A percentile compares a stretch with the other conserved stretches of the same genome.
Conservation (phyloP, 2,113 vertebrate genomes). For the Natator depressus region DNA sequence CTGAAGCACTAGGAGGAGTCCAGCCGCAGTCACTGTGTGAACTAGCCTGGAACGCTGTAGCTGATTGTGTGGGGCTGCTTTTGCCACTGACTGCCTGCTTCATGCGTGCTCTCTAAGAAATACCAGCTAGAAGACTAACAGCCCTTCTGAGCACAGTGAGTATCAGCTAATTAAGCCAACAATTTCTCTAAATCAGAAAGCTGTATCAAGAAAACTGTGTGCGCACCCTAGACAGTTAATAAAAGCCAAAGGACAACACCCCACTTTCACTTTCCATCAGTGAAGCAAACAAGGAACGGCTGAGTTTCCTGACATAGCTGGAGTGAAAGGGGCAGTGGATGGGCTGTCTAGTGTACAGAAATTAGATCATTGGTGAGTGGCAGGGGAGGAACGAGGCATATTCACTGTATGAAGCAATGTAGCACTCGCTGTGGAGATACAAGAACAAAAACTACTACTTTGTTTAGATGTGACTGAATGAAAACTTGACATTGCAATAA, state of each 20-base stretch:
- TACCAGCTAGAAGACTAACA: neutral
- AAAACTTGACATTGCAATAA: neutral
- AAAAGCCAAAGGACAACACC: neutral
- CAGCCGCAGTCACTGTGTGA: neutral
- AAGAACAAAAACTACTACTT: neutral
- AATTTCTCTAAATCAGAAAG: neutral
- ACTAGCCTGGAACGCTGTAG: neutral
- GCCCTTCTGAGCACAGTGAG: slow-evolving; percentile 48
- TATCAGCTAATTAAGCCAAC: slow-evolving; percentile 31
- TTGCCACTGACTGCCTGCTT: neutral
- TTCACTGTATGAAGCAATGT: neutral
- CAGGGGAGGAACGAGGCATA: neutral
- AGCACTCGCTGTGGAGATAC: neutral
- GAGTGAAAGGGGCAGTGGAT: neutral
- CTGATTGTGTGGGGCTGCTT: neutral
- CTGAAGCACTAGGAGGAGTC: slow-evolving; percentile 45
- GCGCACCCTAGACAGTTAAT: neutral
- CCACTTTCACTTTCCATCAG: neutral
- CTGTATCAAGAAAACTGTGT: neutral
- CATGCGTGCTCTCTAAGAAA: neutral
- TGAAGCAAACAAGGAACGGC: neutral
- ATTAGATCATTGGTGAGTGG: neutral
- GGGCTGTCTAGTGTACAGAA: neutral
- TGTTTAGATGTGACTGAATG: neutral
- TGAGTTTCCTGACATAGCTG: neutral